These are phyloP conservation scores for cat (Felis catus) DNA, from an alignment of 2,113 vertebrate species.

Conservation along the genomic window F.catus_Fca126_mat1.0 CM031417.1:88711001-88711500, in stretches of 20 bases:
- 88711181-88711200: no score
- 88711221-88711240: no score
- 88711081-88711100: no score
- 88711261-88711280: no score
- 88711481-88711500: not conserved
- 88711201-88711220: no score
- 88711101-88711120: no score
- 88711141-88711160: no score
- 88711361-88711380: not conserved
- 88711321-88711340: not conserved
- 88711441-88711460: not conserved
- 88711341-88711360: not conserved
- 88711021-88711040: not conserved
- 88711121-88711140: no score
- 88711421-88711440: not conserved
- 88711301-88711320: no score
- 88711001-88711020: not conserved
- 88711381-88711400: not conserved
- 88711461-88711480: not conserved
- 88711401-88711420: not conserved
- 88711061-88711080: not conserved
- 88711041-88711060: not conserved
- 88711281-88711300: no score
- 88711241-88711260: no score
- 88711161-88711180: no score